Evolutionary conservation across 2,797 vertebrate species (phyloP), one percentile per base, ranked within the genome.

Genomic region (Danio choprae): DNA sequence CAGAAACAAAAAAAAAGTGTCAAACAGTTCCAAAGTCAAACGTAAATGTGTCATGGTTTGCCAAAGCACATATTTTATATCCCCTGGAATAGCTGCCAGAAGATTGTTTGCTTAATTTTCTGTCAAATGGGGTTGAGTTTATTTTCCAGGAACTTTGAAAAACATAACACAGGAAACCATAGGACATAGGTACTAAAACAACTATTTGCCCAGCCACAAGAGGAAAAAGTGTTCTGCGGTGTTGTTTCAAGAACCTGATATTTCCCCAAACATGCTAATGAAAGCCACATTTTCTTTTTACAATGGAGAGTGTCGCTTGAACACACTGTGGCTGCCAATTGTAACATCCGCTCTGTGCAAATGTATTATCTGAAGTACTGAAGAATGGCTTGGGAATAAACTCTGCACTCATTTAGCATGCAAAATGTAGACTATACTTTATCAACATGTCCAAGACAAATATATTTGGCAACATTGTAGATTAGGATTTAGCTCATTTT

Each of bases 131-230:
- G 18, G 18, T 22, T 8, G 56, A 22, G 51, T 63, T 56, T 51
- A 36, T 65, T 65, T 68, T 72, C 8, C 53, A 29, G 9, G 63
- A 44, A 55, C 44, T 43, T 55, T 36, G 51, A 62, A 55, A 41
- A 81, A 22, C 69, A 46, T 50, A 68, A 73, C 68, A 72, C 50
- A 59, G 44, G 60, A 81, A 76, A 77, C 59, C 73, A 56, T 40
- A 43, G 7, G 16, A 62, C 20, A 3, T 53, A 79, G 46, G 6
- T 22, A 41, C 77, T 71, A 71, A 79, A 62, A 72, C 40, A 72
- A 77, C 58, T 50, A 18, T 77, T 65, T 77, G 58, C 51, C 75
- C 50, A 63, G 36, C 3, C 58, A 62, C 56, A 59, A 59, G 44
- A 60, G 16, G 41, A 60, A 43, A 60, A 64, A 29, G 10, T 41